Conservation (phyloP, 2,113 vertebrate genomes). For the Scatophagus argus region DNA sequence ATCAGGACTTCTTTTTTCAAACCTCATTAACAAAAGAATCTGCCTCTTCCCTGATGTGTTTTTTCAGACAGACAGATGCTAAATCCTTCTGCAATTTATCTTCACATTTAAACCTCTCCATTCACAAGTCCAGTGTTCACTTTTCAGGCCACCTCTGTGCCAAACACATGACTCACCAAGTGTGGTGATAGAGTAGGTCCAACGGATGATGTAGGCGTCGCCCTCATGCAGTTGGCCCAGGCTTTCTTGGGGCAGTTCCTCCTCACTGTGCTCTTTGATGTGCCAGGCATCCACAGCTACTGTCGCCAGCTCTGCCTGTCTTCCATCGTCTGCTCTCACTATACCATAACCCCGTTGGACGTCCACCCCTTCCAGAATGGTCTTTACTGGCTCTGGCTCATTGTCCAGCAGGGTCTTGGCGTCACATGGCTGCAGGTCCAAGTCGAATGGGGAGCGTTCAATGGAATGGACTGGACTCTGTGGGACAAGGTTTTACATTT, state of each 20-base stretch:
- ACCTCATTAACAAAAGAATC: not conserved
- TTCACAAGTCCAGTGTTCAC: not conserved
- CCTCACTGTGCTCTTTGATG: conserved; percentile 84
- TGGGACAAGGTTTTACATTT: not conserved
- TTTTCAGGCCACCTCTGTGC: not conserved
- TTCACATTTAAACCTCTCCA: not conserved
- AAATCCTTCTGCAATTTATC: not conserved
- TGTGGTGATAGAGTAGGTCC: conserved; percentile 86
- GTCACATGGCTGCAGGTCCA: conserved; percentile 82
- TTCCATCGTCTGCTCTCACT: conserved; percentile 79
- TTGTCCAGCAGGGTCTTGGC: conserved; percentile 76
- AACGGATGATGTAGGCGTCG: conserved; percentile 86
- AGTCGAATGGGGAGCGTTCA: conserved; percentile 57
- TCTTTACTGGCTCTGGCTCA: conserved; percentile 57
- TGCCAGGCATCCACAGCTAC: conserved; percentile 84
- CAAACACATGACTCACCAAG: conserved; percentile 74
- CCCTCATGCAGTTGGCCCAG: conserved; percentile 84
- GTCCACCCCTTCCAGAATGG: conserved; percentile 82
- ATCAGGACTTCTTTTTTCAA: not conserved
- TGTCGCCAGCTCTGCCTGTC: conserved; percentile 82
- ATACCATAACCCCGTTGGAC: conserved; percentile 83
- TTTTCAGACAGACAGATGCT: not conserved
- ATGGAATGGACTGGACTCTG: conserved; percentile 75
- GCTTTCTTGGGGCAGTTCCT: conserved; percentile 77
- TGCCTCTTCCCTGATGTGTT: not conserved